Conservation (phyloP, 1,140 invertebrate genomes). For the Araneus ventricosus region DNA sequence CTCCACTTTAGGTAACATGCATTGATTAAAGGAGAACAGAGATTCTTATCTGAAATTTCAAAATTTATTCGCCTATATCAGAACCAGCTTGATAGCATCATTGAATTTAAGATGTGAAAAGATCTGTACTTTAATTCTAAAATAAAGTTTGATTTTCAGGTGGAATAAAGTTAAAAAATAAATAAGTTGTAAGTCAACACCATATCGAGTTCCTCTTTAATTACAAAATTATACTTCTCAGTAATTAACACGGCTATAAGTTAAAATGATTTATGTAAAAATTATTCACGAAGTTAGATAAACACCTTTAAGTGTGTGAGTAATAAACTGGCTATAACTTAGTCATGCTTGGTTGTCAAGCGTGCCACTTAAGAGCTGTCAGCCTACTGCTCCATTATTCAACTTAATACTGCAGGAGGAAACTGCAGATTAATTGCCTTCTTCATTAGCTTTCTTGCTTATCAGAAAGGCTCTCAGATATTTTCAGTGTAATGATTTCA, state of each 20-base stretch:
- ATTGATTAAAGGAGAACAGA: too few relatives aligned
- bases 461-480: slow-evolving; percentile 2
- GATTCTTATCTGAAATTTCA: too few relatives aligned
- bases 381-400: neutral
- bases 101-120: too few relatives aligned
- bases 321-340: slow-evolving; percentile 46
- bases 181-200: neutral
- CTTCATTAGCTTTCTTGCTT: slow-evolving; percentile 26
- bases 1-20: too few relatives aligned
- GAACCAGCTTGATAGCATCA: too few relatives aligned
- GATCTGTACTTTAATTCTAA: too few relatives aligned
- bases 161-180: neutral
- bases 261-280: slow-evolving; percentile 43
- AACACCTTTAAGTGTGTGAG: slow-evolving; percentile 48
- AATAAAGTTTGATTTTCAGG: neutral
- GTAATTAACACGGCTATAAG: neutral
- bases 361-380: slow-evolving; percentile 1
- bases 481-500: neutral
- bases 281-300: slow-evolving; percentile 45
- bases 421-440: neutral
- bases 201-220: neutral
- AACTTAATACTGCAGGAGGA: neutral
- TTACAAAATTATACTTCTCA: slow-evolving; percentile 16
- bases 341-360: slow-evolving; percentile 29
- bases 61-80: too few relatives aligned